A percentile compares a stretch with the other conserved stretches of the same genome.
phyloP scores from a whole-genome alignment of 1,140 invertebrate genomes.

The Oryzaephilus surinamensis region DNA sequence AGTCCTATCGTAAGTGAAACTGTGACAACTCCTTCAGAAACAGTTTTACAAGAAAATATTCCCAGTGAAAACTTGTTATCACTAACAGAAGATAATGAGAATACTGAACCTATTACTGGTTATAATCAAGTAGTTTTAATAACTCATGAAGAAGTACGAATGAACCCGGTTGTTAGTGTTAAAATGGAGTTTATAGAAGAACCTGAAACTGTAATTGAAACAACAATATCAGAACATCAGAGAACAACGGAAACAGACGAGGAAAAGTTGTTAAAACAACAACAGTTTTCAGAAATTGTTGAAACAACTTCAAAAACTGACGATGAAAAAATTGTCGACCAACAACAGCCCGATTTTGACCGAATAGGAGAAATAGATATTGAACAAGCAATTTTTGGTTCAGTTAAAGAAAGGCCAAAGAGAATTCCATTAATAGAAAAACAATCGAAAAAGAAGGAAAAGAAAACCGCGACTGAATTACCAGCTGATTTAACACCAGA shows the following conservation, averaged over 20 bases:
- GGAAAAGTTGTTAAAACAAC: slow-evolving; percentile 3
- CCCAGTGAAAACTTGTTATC: no score
- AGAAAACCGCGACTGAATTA: slow-evolving; percentile 8
- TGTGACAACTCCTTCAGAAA: slow-evolving; percentile 1
- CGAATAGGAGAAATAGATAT: slow-evolving; percentile 18
- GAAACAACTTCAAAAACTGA: slow-evolving; percentile 1
- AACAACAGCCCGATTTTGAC: neutral
- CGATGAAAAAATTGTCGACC: slow-evolving; percentile 5
- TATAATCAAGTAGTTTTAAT: slow-evolving; percentile 50
- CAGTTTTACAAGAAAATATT: neutral
- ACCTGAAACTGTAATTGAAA: slow-evolving; percentile 7
- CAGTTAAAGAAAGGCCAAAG: slow-evolving; percentile 32
- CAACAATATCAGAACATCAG: neutral
- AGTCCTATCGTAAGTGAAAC: neutral
- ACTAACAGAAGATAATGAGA: slow-evolving; percentile 3
- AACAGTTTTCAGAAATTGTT: neutral
- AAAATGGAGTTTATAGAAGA: slow-evolving; percentile 42
- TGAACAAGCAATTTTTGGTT: slow-evolving; percentile 35
- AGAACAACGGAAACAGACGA: slow-evolving; percentile 3
- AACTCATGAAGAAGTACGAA: slow-evolving; percentile 55
- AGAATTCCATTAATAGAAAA: slow-evolving; percentile 1
- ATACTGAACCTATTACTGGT: slow-evolving; percentile 3
- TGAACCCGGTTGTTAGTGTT: slow-evolving; percentile 50
- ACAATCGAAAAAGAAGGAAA: slow-evolving; percentile 7
- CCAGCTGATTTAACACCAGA: slow-evolving; percentile 3